These are phyloP conservation scores for Tokudaia muenninki DNA, from an alignment of 2,797 vertebrate species.

Conservation along the genomic window DNA sequence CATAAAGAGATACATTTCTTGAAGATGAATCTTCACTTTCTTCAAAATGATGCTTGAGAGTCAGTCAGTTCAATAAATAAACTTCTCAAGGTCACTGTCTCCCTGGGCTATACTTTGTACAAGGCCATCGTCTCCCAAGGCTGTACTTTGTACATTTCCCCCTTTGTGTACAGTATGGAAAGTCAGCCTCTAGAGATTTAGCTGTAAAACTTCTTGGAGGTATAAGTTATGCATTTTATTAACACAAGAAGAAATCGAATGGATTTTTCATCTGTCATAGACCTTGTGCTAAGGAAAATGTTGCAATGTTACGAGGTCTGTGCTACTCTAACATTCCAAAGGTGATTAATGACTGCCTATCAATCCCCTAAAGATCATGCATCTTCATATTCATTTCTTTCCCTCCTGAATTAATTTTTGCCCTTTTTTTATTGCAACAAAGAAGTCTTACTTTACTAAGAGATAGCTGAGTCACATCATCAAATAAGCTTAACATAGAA, in stretches of 20 bases:
- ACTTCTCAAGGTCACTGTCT: constrained; percentile 63
- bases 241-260: constrained; percentile 62
- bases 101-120: constrained; percentile 24
- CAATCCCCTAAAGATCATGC: constrained; percentile 53
- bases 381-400: constrained; percentile 53
- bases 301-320: constrained; percentile 61
- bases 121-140: constrained; percentile 50
- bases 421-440: constrained; percentile 59
- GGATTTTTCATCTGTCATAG: constrained; percentile 73
- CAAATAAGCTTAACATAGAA: constrained; percentile 57
- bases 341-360: constrained; percentile 74
- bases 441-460: constrained; percentile 56
- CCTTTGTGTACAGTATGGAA: constrained; percentile 53
- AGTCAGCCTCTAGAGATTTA: constrained; percentile 66
- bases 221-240: constrained; percentile 70
- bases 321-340: constrained; percentile 49
- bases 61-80: neutral
- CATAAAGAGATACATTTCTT: constrained; percentile 10
- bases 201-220: constrained; percentile 64
- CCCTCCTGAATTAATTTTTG: constrained; percentile 50
- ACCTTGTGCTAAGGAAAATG: constrained; percentile 69
- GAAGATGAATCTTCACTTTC: constrained; percentile 19
- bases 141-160: constrained; percentile 57
- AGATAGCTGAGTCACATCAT: constrained; percentile 24
- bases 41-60: constrained; percentile 33